Evolutionary conservation across 2,888 invertebrate species (phyloP), one percentile per base, ranked within the genome.

Genomic region (Charanyca ferruginea): DNA sequence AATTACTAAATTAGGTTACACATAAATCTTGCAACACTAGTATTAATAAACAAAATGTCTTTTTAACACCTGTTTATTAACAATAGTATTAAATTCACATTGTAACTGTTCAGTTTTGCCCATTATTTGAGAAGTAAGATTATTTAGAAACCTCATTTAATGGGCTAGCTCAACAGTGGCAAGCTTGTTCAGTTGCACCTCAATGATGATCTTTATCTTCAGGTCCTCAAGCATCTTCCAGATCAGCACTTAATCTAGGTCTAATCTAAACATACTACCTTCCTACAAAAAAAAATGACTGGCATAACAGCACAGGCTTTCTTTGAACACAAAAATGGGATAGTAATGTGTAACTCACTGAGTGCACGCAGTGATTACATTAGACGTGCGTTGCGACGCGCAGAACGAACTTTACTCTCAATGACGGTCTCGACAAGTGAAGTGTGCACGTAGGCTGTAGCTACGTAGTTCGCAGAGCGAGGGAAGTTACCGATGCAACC

Each of bases 261-360:
- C 62, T 79, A 59, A 57, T 47, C 73, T 80, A 80, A 64, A 54
- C 44, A 77, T 80, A 80, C 76, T 75, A 83, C 79, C 80, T 68
- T 77, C 69, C 69, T 71, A 71, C 78, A 23, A 74, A 68, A 73
- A 64, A 49, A 73, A 69, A 55, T 66, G 45, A 65, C 73, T 72
- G 75, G 61, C 63, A 68, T 67, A 68, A 53, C 73, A 81, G 73
- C 81, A 74, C 80, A 80, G 87, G 84, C 83, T 86, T 87, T 87
- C 87, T 87, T 82, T 89, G 90, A 91, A 91, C 91, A 91, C 93
- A 93, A 91, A 90, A 89, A 93, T 88, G 86, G 89, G 91, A 91
- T 91, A 93, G 93, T 91, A 93, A 94, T 93, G 88, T 94, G 94
- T 93, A 94, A 95, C 95, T 95, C 95, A 95, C 95, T 95, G 95